These are phyloP conservation scores for Dermatophagoides farinae DNA, from an alignment of 1,140 invertebrate genomes.

Conservation along the genomic window DNA sequence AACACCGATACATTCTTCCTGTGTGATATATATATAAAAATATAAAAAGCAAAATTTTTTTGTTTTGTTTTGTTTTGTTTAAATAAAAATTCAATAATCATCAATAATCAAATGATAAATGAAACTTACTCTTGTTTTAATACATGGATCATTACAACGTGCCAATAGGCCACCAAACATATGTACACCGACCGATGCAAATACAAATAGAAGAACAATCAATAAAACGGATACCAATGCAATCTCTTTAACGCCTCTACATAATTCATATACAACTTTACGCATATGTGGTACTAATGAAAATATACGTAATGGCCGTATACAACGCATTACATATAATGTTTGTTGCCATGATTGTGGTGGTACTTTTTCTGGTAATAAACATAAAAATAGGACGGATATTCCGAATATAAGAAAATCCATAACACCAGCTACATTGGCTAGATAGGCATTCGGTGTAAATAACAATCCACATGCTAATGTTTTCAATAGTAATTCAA, in stretches of 20 bases:
- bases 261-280: slow-evolving; percentile 95
- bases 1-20: slow-evolving; percentile 79
- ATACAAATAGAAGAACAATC: slow-evolving; percentile 95
- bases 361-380: slow-evolving; percentile 63
- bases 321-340: slow-evolving; percentile 85
- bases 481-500: slow-evolving; percentile 86
- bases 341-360: slow-evolving; percentile 79
- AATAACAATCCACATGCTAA: slow-evolving; percentile 94
- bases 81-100: background rate
- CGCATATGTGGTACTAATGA: slow-evolving; percentile 97
- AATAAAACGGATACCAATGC: slow-evolving; percentile 87
- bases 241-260: slow-evolving; percentile 98
- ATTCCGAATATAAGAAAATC: slow-evolving; percentile 92
- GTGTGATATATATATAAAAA: slow-evolving; percentile 10
- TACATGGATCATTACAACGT: slow-evolving; percentile 85
- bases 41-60: background rate
- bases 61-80: too few relatives aligned
- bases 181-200: slow-evolving; percentile 95
- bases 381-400: slow-evolving; percentile 76
- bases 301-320: slow-evolving; percentile 87
- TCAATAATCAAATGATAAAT: background rate
- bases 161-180: slow-evolving; percentile 86
- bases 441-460: slow-evolving; percentile 93
- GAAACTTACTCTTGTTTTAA: slow-evolving; percentile 33
- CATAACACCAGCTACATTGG: slow-evolving; percentile 84